phyloP scores from a whole-genome alignment of 2,113 vertebrate genomes.

The Fulica atra region DNA sequence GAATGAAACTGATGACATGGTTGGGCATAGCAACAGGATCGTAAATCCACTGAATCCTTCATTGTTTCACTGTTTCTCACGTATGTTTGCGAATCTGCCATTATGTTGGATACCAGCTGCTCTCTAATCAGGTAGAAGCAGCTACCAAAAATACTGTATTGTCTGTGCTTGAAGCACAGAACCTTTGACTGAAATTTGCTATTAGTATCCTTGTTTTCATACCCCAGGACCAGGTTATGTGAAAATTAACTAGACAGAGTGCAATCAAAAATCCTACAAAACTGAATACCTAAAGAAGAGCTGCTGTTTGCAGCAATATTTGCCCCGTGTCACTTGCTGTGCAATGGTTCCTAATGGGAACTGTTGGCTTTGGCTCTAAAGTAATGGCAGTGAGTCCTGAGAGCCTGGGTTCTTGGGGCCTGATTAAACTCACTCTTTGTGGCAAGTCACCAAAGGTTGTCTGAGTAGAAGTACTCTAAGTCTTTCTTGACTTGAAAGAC shows the following conservation, averaged over 20 bases:
- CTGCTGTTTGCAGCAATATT: not conserved
- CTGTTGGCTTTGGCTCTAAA: not conserved
- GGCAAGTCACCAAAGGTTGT: not conserved
- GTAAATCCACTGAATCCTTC: not conserved
- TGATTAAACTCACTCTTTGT: not conserved
- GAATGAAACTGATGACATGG: not conserved
- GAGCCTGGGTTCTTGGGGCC: not conserved
- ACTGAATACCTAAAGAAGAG: not conserved
- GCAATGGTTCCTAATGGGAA: not conserved
- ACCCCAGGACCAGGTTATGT: not conserved
- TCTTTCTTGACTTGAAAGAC: not conserved
- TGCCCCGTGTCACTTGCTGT: not conserved
- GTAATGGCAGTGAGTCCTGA: not conserved
- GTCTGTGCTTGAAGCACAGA: not conserved
- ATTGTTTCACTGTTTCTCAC: not conserved
- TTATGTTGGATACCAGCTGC: not conserved
- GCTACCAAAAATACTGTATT: not conserved
- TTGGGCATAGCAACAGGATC: not conserved
- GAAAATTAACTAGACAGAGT: not conserved
- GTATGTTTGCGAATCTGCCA: not conserved
- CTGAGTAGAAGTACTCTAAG: not conserved
- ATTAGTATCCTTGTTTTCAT: not conserved
- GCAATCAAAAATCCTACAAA: not conserved
- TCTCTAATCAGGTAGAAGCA: not conserved
- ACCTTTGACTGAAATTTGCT: not conserved